phyloP scores from a whole-genome alignment of 2,797 vertebrate species.

The Enteromius argenteus region DNA sequence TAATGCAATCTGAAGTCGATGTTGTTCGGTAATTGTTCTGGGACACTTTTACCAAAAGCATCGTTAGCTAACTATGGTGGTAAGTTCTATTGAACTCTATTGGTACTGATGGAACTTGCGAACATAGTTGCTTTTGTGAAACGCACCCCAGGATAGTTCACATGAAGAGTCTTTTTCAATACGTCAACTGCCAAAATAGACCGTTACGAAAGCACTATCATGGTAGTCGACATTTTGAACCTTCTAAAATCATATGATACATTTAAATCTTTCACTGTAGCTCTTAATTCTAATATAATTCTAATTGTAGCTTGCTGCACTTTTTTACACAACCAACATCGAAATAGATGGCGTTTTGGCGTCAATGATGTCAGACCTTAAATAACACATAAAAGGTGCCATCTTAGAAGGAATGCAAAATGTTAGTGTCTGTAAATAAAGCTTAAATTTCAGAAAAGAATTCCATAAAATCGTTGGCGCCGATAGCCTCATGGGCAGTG shows the following conservation, averaged over 20 bases:
- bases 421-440: no score
- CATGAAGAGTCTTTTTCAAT: background rate
- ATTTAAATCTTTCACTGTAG: background rate
- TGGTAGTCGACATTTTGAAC: background rate
- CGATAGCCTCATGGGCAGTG: no score
- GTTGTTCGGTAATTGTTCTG: background rate
- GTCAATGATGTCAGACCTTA: background rate
- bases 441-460: background rate
- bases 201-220: no score
- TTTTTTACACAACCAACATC: background rate
- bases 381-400: background rate
- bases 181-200: no score
- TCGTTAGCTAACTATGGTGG: no score
- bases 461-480: background rate
- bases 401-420: background rate
- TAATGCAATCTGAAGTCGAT: background rate
- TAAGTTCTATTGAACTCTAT: no score
- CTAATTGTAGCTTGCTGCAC: background rate
- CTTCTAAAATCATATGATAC: background rate
- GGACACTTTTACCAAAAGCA: no score
- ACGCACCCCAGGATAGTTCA: background rate
- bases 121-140: no score
- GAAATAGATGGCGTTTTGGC: background rate
- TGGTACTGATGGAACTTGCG: no score
- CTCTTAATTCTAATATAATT: background rate